These are phyloP conservation scores for Minunthozetes semirufus DNA, from an alignment of 2,888 invertebrate species.

Conservation along the genomic window DNA sequence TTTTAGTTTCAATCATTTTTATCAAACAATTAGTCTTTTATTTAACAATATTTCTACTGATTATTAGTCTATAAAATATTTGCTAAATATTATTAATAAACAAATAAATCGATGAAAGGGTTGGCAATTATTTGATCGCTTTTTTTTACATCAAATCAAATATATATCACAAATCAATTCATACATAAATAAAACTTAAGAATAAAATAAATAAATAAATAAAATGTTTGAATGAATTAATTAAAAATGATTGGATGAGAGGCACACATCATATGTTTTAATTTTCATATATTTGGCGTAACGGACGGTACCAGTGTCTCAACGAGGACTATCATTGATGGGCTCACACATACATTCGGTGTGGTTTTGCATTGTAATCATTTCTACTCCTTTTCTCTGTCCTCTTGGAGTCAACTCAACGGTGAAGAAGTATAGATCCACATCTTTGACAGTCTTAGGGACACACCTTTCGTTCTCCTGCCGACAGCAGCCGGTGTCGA, in stretches of 20 bases:
- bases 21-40: not conserved
- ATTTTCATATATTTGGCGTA: not conserved
- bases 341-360: conserved; percentile 37
- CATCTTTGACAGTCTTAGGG: conserved; percentile 33
- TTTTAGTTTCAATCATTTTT: not conserved
- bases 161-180: conserved; percentile 2
- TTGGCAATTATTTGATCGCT: not conserved
- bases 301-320: not conserved
- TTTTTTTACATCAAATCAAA: not conserved
- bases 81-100: not conserved
- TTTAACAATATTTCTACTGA: not conserved
- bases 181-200: not conserved
- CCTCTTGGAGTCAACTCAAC: conserved; percentile 33
- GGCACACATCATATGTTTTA: not conserved
- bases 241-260: not conserved
- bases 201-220: not conserved
- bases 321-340: conserved; percentile 29
- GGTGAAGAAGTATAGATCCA: conserved; percentile 32
- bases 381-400: conserved; percentile 34
- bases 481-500: conserved; percentile 35
- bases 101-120: not conserved
- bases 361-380: conserved; percentile 33
- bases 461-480: conserved; percentile 35
- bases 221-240: conserved; percentile 2
- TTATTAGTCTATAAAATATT: not conserved